Percentiles rank a stretch among this genome's conserved stretches.
These are phyloP conservation scores for Atherix ibis DNA, from an alignment of 2,888 invertebrate genomes.

Conservation along the genomic window DNA sequence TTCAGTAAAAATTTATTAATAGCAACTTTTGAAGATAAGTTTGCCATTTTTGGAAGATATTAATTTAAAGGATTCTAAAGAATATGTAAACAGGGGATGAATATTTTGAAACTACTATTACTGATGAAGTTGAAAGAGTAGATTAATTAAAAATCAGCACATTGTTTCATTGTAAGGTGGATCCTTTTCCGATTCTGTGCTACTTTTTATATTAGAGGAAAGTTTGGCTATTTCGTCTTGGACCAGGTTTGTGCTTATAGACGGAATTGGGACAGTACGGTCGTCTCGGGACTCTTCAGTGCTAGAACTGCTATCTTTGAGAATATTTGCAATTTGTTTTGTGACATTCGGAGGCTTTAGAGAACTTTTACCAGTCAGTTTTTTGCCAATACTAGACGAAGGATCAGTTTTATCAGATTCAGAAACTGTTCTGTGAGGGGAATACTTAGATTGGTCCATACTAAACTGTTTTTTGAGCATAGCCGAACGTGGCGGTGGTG, in stretches of 20 bases:
- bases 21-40: too few species aligned
- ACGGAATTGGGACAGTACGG: slow-evolving; percentile 21
- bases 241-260: slow-evolving; percentile 30
- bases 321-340: slow-evolving; percentile 28
- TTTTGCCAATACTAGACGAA: background rate
- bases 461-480: slow-evolving; percentile 33
- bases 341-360: slow-evolving; percentile 20
- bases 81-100: too few species aligned
- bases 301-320: slow-evolving; percentile 33
- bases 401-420: slow-evolving; percentile 15
- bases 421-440: slow-evolving; percentile 17
- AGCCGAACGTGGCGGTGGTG: slow-evolving; percentile 22
- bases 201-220: slow-evolving; percentile 32
- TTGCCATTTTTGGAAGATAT: too few species aligned
- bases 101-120: too few species aligned
- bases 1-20: too few species aligned
- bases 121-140: too few species aligned
- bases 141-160: slow-evolving; percentile 30
- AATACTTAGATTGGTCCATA: slow-evolving; percentile 29
- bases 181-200: slow-evolving; percentile 33
- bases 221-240: slow-evolving; percentile 34
- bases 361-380: slow-evolving; percentile 7
- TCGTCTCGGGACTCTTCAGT: slow-evolving; percentile 31
- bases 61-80: too few species aligned
- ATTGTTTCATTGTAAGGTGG: slow-evolving; percentile 33